phyloP scores from a whole-genome alignment of 1,140 invertebrate species.

The Lepidurus arcticus region DNA sequence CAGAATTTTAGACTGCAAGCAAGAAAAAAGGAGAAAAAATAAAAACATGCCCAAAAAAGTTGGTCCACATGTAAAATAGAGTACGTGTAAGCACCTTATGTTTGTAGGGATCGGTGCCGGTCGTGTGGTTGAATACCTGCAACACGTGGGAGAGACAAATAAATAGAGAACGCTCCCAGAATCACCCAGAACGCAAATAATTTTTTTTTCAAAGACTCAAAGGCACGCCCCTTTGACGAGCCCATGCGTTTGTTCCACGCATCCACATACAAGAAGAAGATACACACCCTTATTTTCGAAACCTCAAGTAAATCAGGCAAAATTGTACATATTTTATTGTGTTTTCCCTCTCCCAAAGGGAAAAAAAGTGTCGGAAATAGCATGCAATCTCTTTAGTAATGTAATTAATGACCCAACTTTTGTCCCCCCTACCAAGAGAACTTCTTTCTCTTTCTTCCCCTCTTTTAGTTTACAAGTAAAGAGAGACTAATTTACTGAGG shows the following conservation, averaged over 20 bases:
- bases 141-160: constrained; percentile 2
- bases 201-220: not conserved
- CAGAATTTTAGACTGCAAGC: not conserved
- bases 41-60: not conserved
- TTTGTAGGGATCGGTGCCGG: constrained; percentile 20
- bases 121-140: constrained; percentile 21
- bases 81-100: constrained; percentile 14
- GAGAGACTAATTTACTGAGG: not conserved
- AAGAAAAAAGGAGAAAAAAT: not conserved
- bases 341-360: too few relatives aligned
- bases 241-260: too few relatives aligned
- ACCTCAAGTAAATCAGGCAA: too few relatives aligned
- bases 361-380: too few relatives aligned
- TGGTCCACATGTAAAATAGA: not conserved
- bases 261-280: too few relatives aligned
- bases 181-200: not conserved
- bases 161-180: constrained; percentile 10
- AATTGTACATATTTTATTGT: too few relatives aligned
- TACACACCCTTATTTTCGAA: too few relatives aligned
- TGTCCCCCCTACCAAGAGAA: too few relatives aligned
- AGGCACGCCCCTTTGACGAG: not conserved
- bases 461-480: not conserved
- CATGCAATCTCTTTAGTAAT: too few relatives aligned
- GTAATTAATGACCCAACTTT: too few relatives aligned
- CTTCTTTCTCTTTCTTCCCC: too few relatives aligned